phyloP scores from a whole-genome alignment of 1,140 invertebrate species.

The Lepidurus apus region DNA sequence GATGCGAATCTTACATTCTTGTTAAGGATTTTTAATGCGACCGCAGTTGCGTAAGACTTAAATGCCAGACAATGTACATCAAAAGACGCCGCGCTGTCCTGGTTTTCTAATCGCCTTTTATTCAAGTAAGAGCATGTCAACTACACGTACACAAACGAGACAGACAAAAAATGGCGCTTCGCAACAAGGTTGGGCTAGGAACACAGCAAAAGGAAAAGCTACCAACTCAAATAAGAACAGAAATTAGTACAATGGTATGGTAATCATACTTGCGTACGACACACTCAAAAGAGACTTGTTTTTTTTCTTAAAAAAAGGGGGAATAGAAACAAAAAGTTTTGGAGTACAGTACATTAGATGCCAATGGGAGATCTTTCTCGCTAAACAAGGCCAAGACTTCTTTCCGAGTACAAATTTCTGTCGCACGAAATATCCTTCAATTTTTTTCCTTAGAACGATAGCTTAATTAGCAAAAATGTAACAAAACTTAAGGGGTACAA shows the following conservation, averaged over 20 bases:
- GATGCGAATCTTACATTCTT: too few species aligned
- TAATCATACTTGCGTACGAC: not conserved
- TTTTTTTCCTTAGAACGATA: not conserved
- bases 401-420: constrained; percentile 20
- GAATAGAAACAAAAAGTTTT: not conserved
- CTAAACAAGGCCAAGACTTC: constrained; percentile 17
- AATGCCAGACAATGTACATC: too few species aligned
- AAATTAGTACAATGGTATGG: constrained; percentile 11
- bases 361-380: constrained; percentile 21
- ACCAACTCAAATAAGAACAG: constrained; percentile 19
- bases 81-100: not conserved
- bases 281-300: constrained; percentile 12
- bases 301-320: not conserved
- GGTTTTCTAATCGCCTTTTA: constrained; percentile 22
- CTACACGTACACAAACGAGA: constrained; percentile 21
- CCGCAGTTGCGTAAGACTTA: too few species aligned
- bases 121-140: constrained; percentile 22
- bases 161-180: constrained; percentile 19
- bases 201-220: constrained; percentile 21
- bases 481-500: not conserved
- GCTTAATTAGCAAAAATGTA: not conserved
- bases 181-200: constrained; percentile 16
- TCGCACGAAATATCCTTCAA: not conserved
- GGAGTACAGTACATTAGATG: constrained; percentile 15
- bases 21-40: too few species aligned